Base-by-base conservation (phyloP, 1,140 invertebrate genomes). In the Drosophila melanica region DNA sequence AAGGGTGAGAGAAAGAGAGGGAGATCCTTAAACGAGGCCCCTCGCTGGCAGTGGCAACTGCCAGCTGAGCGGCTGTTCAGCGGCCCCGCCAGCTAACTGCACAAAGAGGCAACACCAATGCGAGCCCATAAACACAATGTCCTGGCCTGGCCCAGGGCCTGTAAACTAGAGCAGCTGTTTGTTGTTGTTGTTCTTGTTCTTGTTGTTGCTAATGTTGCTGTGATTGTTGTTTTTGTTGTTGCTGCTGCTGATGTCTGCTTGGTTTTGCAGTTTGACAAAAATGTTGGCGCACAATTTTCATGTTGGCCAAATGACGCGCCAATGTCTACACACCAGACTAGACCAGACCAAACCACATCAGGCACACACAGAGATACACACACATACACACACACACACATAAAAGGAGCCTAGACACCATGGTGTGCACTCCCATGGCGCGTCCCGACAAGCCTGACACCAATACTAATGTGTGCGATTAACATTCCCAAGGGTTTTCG, bases 401-500 rank as follows among this genome's bases (percentile, higher is more conserved):
- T 4, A 48, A 16, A 27, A n/a, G 35, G 8, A 12, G 33, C 14
- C 20, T 48, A 45, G 35, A 66, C 62, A 55, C 54, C 66, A 64
- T 66, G 74, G 27, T 59, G 65, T 50, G 59, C 71, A 42, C 41
- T 79, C 72, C 76, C 79, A 50, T 47, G 79, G 69, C 66, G 65
- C 58, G 48, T 47, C 63, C 71, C 53, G 64, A 68, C 59, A 39
- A 73, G 70, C 79, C 81, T 90, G 85, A 90, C 85, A 90, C 84
- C 85, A 89, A 89, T 89, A 84, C 84, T 90, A 89, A 89, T 89
- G 84, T 77, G 41, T 84, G 74, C 84, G 84, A 89, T 90, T 89
- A 89, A 89, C 77, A 90, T 84, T 89, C 72, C 68, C 66, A 79
- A 82, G 67, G 84, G 54, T 60, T 65, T 69, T 39, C 59, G 57